Percentiles rank a stretch among this genome's conserved stretches.
phyloP scores from a whole-genome alignment of 2,888 invertebrate species.

The Argyresthia goedartella region DNA sequence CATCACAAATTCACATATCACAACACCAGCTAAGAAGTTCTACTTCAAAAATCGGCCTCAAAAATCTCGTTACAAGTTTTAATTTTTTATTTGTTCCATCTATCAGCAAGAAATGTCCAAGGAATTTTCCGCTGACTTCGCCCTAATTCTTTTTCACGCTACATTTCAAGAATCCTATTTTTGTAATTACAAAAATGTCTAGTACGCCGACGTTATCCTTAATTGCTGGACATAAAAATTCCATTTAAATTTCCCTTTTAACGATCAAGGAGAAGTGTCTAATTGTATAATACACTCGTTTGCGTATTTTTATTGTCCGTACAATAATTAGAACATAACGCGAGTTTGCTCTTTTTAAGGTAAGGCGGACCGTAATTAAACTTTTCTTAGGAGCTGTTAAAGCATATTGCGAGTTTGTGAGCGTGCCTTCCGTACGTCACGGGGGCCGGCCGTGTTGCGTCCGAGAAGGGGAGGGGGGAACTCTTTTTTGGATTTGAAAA shows the following conservation, averaged over 20 bases:
- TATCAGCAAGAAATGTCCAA: slow-evolving; percentile 42
- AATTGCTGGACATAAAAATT: slow-evolving; percentile 72
- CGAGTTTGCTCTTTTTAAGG: slow-evolving; percentile 43
- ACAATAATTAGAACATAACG: slow-evolving; percentile 70
- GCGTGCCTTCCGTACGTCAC: slow-evolving; percentile 23
- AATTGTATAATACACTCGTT: slow-evolving; percentile 72
- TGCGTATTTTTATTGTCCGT: slow-evolving; percentile 69
- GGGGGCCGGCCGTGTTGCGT: slow-evolving; percentile 16
- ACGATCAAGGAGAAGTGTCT: slow-evolving; percentile 68
- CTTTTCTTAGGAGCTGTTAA: slow-evolving; percentile 50
- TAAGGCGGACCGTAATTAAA: slow-evolving; percentile 60
- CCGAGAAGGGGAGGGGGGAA: slow-evolving; percentile 23
- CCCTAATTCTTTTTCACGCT: slow-evolving; percentile 70
- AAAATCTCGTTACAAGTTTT: neutral
- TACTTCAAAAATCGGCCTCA: no score
- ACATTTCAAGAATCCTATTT: slow-evolving; percentile 71
- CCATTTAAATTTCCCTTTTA: slow-evolving; percentile 73
- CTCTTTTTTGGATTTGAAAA: slow-evolving; percentile 63
- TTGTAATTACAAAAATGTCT: slow-evolving; percentile 72
- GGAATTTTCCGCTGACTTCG: slow-evolving; percentile 54
- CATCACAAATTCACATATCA: no score
- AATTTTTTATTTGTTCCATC: slow-evolving; percentile 43
- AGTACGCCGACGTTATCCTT: slow-evolving; percentile 69
- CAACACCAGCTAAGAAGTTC: no score
- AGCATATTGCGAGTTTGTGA: slow-evolving; percentile 48